Base-by-base conservation (phyloP, 2,797 vertebrate genomes). In the Leuciscus waleckii region DNA sequence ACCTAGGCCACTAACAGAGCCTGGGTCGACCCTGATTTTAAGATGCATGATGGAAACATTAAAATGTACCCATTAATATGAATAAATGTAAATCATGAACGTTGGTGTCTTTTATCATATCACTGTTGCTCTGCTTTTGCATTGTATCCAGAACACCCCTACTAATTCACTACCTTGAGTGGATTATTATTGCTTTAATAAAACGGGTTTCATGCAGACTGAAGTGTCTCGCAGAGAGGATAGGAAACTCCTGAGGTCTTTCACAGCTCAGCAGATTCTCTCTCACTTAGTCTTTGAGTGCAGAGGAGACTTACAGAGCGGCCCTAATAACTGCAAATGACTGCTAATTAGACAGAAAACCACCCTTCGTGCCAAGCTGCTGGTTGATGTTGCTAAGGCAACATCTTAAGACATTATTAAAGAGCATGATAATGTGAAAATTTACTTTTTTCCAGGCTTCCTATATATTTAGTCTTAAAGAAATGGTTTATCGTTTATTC, bases 331-430 rank as follows among this genome's bases (percentile, higher is more conserved):
- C 91, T 88, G 89, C 88, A 89, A 85, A 90, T 80, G 86, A 86
- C 89, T 90, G 85, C 90, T 92, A 88, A 93, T 93, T 92, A 95
- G 91, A 92, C 92, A 93, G 88, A 81, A 86, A 91, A 71, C 37
- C 78, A 75, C 74, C 87, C 87, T 89, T 63, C 85, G 58, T 81
- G 84, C 84, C 85, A 85, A 79, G 81, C 81, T 78, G 71, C 73
- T 81, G 82, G 56, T 84, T 84, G 69, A 83, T 71, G 78, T 88
- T 89, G 83, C 89, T 84, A 86, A 70, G 86, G 86, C 63, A 88
- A 87, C 87, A 82, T 69, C 35, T 73, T 46, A 54, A 86, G 61
- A 65, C 63, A 54, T 78, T 85, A 87, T 56, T 35, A 32, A 82
- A 68, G 68, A 75, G 43, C 26, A 74, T 78, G 58, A 67, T 54